A percentile compares a stretch with the other conserved stretches of the same genome.
phyloP scores from a whole-genome alignment of 2,888 invertebrate genomes.

The Hirtodrosophila alboralis region DNA sequence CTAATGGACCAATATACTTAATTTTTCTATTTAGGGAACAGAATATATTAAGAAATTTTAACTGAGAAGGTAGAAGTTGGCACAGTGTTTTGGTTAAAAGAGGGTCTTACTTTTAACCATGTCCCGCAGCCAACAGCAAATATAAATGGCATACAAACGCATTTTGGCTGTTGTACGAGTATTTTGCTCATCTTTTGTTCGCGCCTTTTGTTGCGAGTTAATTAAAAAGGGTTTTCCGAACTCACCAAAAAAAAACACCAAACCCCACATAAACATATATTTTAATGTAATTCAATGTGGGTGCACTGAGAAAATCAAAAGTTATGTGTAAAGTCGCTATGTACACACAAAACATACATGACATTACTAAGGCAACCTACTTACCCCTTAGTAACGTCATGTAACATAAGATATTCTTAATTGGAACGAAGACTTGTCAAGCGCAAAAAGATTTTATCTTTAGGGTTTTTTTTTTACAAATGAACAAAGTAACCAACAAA shows the following conservation, averaged over 20 bases:
- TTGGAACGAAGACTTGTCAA: conserved; percentile 12
- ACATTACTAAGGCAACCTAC: too few species aligned
- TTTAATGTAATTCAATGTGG: conserved; percentile 46
- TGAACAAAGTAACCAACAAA: too few species aligned
- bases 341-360: too few species aligned
- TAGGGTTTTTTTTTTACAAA: too few species aligned
- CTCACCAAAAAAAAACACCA: background rate
- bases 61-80: conserved; percentile 28
- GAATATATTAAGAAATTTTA: conserved; percentile 29
- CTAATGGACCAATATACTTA: too few species aligned
- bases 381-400: conserved; percentile 4
- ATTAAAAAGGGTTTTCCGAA: conserved; percentile 69
- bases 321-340: conserved; percentile 36
- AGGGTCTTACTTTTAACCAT: conserved; percentile 36
- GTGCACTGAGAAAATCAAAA: conserved; percentile 24
- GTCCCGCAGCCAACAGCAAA: conserved; percentile 45
- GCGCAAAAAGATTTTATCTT: conserved; percentile 9
- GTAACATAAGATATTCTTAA: conserved; percentile 7
- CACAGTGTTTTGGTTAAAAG: conserved; percentile 4
- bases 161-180: conserved; percentile 39
- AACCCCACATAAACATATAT: conserved; percentile 32
- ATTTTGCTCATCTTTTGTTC: conserved; percentile 58
- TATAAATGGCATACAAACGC: conserved; percentile 59
- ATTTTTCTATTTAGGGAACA: too few species aligned
- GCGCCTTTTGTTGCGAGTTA: conserved; percentile 65